Percentiles rank a stretch among this genome's conserved stretches.
These are phyloP conservation scores for Apis cerana DNA, from an alignment of 1,140 invertebrate genomes.

Conservation along the genomic window DNA sequence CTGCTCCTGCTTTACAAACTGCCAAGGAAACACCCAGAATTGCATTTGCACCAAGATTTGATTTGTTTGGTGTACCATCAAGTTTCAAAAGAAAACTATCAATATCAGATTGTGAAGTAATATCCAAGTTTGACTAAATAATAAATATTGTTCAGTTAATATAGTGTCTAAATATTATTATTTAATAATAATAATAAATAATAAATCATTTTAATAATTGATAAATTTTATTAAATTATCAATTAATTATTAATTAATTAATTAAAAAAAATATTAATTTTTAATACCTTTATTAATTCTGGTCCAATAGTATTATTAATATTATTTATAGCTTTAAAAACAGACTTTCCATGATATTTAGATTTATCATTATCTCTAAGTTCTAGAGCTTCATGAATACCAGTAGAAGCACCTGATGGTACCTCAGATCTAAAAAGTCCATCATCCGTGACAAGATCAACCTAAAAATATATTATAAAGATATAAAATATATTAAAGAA, in stretches of 20 bases:
- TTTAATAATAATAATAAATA: no score
- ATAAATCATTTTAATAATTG: background rate
- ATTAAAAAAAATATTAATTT: conserved; percentile 8
- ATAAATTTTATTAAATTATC: background rate
- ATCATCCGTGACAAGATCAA: conserved; percentile 85
- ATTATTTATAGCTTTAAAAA: conserved; percentile 96
- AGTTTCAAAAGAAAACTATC: conserved; percentile 96
- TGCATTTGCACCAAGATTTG: conserved; percentile 97
- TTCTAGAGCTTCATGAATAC: conserved; percentile 98
- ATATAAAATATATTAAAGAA: conserved; percentile 21
- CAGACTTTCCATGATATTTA: conserved; percentile 97
- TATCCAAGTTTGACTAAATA: conserved; percentile 86
- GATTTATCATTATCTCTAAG: conserved; percentile 95
- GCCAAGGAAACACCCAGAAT: conserved; percentile 98
- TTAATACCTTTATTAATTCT: conserved; percentile 88
- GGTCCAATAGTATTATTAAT: conserved; percentile 94
- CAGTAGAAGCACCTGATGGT: conserved; percentile 98
- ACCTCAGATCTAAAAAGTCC: conserved; percentile 98
- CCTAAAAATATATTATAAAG: conserved; percentile 63
- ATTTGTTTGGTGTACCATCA: conserved; percentile 98
- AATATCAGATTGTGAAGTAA: conserved; percentile 95
- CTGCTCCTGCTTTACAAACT: conserved; percentile 97
- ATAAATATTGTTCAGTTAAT: conserved; percentile 1
- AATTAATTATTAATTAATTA: no score
- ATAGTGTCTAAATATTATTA: background rate